Evolutionary conservation across 2,888 invertebrate genomes (phyloP).

Genomic region (Theodoxus fluviatilis): DNA sequence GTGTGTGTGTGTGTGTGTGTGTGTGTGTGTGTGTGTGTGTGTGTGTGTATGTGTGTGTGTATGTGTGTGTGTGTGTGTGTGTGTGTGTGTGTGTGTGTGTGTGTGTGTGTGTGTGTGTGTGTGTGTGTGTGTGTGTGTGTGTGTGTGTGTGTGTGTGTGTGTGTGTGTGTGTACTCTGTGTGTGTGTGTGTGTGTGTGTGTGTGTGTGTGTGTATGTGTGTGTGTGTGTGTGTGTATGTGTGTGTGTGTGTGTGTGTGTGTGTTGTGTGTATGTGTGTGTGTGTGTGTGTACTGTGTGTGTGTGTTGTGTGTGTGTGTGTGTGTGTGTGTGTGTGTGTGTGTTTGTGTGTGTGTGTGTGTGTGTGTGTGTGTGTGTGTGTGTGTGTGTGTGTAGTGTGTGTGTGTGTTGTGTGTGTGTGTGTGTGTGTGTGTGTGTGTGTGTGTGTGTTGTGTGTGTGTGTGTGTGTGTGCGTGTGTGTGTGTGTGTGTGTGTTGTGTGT

Average conservation of each 20-base stretch:
- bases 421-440: too few relatives aligned
- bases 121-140: constrained; percentile 4
- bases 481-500: too few relatives aligned
- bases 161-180: constrained; percentile 18
- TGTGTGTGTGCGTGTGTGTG: too few relatives aligned
- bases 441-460: too few relatives aligned
- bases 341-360: background rate
- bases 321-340: constrained; percentile 10
- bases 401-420: too few relatives aligned
- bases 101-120: background rate
- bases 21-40: background rate
- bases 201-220: constrained; percentile 17
- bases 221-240: background rate
- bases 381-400: background rate
- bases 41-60: background rate
- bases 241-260: constrained; percentile 6
- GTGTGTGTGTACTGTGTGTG: too few relatives aligned
- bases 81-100: background rate
- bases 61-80: background rate
- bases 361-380: background rate
- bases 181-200: constrained; percentile 22
- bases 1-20: background rate
- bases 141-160: constrained; percentile 24
- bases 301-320: constrained; percentile 23
- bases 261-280: constrained; percentile 16